Percentiles rank a stretch among this genome's conserved stretches.
These are phyloP conservation scores for Metopia argyrocephala DNA, from an alignment of 2,888 invertebrate species.

Conservation along the genomic window DNA sequence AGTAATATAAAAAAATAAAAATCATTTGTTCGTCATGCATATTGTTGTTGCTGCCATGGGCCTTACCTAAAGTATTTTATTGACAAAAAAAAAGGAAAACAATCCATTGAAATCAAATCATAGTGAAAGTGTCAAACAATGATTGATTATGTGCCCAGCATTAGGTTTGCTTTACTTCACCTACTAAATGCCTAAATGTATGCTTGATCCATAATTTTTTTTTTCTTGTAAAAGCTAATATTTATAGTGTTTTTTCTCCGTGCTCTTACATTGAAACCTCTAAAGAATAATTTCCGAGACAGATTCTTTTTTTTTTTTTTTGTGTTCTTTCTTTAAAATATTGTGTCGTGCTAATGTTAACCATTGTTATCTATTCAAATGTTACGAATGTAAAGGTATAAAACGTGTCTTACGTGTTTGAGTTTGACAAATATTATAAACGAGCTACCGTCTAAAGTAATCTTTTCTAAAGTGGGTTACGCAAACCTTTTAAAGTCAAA, in stretches of 20 bases:
- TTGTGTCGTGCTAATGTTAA: background rate
- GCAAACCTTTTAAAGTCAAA: background rate
- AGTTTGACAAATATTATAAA: background rate
- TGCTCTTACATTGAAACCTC: background rate
- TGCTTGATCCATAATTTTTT: slow-evolving; percentile 30
- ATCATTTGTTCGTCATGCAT: background rate
- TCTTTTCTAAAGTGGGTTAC: too few species aligned
- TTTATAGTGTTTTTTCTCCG: background rate
- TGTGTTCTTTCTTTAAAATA: background rate
- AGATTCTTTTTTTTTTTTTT: background rate
- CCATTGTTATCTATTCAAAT: background rate
- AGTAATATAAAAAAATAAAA: background rate
- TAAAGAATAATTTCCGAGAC: background rate
- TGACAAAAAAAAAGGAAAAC: background rate
- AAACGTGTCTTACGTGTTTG: slow-evolving; percentile 16
- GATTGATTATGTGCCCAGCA: slow-evolving; percentile 41
- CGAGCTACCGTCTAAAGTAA: background rate
- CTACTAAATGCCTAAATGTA: slow-evolving; percentile 44
- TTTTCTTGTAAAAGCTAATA: background rate
- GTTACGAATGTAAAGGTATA: background rate
- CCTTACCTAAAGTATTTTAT: background rate
- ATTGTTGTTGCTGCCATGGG: background rate
- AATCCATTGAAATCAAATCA: background rate
- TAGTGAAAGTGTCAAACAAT: slow-evolving; percentile 16
- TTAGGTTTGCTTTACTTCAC: background rate